Base-by-base conservation (phyloP, 2,888 invertebrate species). In the Agrochola litura region DNA sequence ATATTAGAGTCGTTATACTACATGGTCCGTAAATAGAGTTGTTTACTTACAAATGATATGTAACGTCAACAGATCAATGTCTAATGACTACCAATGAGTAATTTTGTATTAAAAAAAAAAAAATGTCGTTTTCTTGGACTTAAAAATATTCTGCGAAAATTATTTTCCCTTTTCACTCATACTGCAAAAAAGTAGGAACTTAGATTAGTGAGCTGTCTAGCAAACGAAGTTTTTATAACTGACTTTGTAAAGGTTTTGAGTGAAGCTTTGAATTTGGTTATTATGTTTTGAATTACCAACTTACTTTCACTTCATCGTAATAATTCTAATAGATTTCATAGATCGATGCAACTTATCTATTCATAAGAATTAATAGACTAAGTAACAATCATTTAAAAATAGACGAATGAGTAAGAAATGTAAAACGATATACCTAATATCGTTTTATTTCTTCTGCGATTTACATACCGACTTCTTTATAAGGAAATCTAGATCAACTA, bases 241-340 rank as follows among this genome's bases (percentile, higher is more conserved):
- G 16, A 43, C 0, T 5, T 60, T 19, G 5, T 19, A 14, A 19
- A 22, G 30, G 9, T 54, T 25, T 46, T 22, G 1, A 10, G 9
- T 54, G 12, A 16, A 61, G 9, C 25, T 54, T 46, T 25, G 9
- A 43, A 70, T 46, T 80, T 63, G 22, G 10, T 68, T 58, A 9
- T 4, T 14, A n/a, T 43, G 30, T 37, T 41, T 49, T 10, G 6
- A 10, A 16, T 54, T 12, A 14, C 30, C 10, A 61, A 30, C 19
- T 79, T 25, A 37, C 82, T 78, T 81, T 81, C 78, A 82, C 82
- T 65, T 22, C 2, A 81, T 25, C 49, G 9, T 43, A 49, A 56
- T 30, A 0, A n/a, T 19, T 56, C 19, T 14, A 71, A 46, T 49
- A n/a, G 1, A 46, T 54, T 19, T 63, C 19, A 19, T 54, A 52